Evolutionary conservation across 2,888 invertebrate species (phyloP).

Genomic region (Trachelus tabidus): DNA sequence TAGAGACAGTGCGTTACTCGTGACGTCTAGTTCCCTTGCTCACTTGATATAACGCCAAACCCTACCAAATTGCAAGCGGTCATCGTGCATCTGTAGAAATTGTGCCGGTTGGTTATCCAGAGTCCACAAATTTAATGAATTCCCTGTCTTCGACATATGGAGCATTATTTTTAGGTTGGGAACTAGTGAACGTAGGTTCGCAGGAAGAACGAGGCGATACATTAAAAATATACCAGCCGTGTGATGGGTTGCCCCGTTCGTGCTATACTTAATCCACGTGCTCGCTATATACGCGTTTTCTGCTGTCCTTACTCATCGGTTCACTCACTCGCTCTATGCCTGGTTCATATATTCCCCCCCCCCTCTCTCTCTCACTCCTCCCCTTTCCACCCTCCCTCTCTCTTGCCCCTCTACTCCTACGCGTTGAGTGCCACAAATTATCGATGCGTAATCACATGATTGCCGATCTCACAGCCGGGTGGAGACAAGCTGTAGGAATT

Average conservation of each 20-base stretch:
- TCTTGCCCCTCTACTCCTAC: not conserved
- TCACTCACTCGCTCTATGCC: not conserved
- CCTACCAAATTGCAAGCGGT: not conserved
- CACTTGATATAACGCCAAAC: not conserved
- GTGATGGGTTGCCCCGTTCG: not conserved
- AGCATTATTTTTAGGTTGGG: constrained; percentile 1
- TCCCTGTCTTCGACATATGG: not conserved
- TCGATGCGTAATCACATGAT: not conserved
- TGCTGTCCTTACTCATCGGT: not conserved
- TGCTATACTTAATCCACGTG: not conserved
- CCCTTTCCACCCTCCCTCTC: not conserved
- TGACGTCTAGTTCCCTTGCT: not conserved
- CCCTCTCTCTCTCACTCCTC: rapidly evolving
- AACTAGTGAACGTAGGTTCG: not conserved
- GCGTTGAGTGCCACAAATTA: not conserved
- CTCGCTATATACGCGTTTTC: not conserved
- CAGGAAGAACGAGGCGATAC: not conserved
- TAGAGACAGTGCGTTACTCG: not conserved
- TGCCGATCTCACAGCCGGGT: not conserved
- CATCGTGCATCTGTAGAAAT: not conserved
- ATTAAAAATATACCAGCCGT: constrained; percentile 13
- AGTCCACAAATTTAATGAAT: not conserved
- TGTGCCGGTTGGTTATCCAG: not conserved
- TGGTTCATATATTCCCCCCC: not conserved
- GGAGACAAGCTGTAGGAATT: not conserved